A percentile compares a stretch with the other conserved stretches of the same genome.
Conservation (phyloP, 2,797 vertebrate species). For the Propithecus perrieri region DNA sequence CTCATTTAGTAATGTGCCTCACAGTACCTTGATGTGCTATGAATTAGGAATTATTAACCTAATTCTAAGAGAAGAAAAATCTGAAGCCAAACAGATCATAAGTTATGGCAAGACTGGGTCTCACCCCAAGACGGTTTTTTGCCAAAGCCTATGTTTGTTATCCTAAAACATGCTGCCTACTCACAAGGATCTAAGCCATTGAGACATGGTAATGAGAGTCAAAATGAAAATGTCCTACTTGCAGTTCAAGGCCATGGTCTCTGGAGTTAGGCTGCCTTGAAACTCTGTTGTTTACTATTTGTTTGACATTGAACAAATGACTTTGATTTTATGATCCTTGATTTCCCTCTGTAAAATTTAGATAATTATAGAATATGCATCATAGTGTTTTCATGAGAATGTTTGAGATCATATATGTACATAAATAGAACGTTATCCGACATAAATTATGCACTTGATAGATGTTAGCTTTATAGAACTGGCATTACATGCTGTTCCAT, state of each 20-base stretch:
- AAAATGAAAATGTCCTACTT: background rate
- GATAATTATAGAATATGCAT: background rate
- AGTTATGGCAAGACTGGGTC: background rate
- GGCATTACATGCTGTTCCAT: background rate
- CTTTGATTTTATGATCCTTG: background rate
- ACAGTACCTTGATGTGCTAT: background rate
- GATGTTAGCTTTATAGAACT: background rate
- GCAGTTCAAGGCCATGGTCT: background rate
- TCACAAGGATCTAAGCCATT: background rate
- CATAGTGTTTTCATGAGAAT: background rate
- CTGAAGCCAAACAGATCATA: background rate
- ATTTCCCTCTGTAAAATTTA: background rate
- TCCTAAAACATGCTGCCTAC: background rate
- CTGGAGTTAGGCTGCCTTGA: background rate
- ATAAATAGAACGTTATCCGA: conserved; percentile 3
- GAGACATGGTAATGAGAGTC: background rate
- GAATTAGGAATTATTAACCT: background rate
- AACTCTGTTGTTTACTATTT: background rate
- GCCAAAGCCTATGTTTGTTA: background rate
- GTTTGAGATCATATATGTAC: background rate
- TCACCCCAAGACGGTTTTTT: background rate
- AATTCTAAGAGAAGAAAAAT: background rate
- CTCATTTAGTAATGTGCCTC: background rate
- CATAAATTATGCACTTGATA: conserved; percentile 10
- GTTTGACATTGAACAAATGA: background rate